phyloP scores from a whole-genome alignment of 2,797 vertebrate species.

The Stomatorhinus walkeri region DNA sequence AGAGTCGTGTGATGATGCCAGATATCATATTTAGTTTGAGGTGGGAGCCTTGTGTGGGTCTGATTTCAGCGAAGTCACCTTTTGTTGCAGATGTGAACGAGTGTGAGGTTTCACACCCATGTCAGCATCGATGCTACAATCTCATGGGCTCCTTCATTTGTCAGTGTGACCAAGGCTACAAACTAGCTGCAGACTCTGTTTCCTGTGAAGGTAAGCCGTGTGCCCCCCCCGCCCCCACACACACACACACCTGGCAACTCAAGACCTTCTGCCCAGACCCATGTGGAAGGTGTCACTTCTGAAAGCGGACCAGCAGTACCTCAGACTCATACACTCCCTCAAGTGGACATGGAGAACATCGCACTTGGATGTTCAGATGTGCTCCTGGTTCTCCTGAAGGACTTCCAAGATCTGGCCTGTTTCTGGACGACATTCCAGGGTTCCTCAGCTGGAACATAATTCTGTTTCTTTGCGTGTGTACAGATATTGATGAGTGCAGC shows the following conservation, averaged over 20 bases:
- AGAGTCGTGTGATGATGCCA: neutral
- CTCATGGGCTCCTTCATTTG: slow-evolving; percentile 91
- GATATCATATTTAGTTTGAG: neutral
- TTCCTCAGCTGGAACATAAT: neutral
- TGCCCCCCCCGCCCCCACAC: neutral
- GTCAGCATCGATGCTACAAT: slow-evolving; percentile 91
- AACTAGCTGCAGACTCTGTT: slow-evolving; percentile 76
- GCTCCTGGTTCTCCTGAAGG: neutral
- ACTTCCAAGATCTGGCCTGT: neutral
- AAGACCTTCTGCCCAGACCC: neutral
- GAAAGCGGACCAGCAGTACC: neutral
- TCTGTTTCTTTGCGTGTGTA: slow-evolving; percentile 22
- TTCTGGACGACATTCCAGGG: neutral
- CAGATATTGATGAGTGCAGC: slow-evolving; percentile 91
- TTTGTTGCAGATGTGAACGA: slow-evolving; percentile 81
- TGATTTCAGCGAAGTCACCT: neutral
- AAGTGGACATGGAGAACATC: neutral
- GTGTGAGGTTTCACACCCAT: slow-evolving; percentile 79
- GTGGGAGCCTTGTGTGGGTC: neutral
- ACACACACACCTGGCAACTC: neutral
- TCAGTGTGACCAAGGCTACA: slow-evolving; percentile 87
- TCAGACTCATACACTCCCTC: neutral
- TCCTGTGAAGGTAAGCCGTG: slow-evolving; percentile 77
- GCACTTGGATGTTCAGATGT: neutral
- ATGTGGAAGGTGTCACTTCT: neutral